These are phyloP conservation scores for Pachydiplax longipennis DNA, from an alignment of 2,888 invertebrate species.

Conservation along the genomic window DNA sequence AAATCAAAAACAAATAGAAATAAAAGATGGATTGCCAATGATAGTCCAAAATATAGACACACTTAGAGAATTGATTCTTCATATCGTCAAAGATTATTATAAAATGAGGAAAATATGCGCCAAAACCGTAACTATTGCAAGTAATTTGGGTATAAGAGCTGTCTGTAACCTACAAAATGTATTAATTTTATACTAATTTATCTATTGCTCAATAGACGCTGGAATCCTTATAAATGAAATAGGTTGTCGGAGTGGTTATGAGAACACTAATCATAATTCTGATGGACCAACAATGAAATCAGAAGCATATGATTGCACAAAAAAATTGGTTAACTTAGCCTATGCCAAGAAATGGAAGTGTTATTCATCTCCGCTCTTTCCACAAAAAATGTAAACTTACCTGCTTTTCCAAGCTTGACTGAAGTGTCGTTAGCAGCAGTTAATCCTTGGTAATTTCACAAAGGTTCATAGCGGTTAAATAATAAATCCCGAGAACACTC, in stretches of 20 bases:
- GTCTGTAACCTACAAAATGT: not conserved
- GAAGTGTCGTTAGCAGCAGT: constrained; percentile 20
- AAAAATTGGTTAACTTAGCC: not conserved
- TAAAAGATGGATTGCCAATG: not conserved
- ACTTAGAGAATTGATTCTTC: not conserved
- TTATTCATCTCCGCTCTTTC: constrained; percentile 20
- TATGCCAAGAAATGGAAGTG: constrained; percentile 20
- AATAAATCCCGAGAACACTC: constrained; percentile 40
- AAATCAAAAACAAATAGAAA: too few species aligned
- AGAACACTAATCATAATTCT: not conserved
- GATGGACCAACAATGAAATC: not conserved
- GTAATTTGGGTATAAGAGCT: not conserved
- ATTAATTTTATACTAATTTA: not conserved
- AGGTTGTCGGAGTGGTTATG: not conserved
- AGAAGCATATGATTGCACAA: not conserved
- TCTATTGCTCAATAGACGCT: constrained; percentile 1
- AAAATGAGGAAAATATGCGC: not conserved
- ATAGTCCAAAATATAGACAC: not conserved
- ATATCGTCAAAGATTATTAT: not conserved
- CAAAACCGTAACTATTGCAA: not conserved
- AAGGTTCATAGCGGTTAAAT: constrained; percentile 12
- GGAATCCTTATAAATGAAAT: not conserved
- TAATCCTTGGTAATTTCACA: constrained; percentile 45
- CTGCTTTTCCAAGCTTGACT: constrained; percentile 34
- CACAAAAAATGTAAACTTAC: constrained; percentile 33